A percentile compares a stretch with the other conserved stretches of the same genome.
phyloP scores from a whole-genome alignment of 2,113 vertebrate species.

The Pelodiscus sinensis region DNA sequence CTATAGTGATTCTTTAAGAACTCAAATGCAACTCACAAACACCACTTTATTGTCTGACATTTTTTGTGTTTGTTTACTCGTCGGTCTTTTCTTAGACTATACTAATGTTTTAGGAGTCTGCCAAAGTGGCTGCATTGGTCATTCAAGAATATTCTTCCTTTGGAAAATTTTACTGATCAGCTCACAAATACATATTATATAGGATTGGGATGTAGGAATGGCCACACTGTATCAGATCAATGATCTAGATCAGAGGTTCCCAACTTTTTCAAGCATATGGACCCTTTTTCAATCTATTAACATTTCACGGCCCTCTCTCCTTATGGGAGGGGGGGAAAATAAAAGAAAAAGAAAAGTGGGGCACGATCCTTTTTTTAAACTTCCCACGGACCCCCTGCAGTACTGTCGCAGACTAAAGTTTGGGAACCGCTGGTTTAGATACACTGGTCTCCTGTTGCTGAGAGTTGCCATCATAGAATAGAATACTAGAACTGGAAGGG shows the following conservation, averaged over 20 bases:
- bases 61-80: not conserved
- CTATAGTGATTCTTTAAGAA: conserved; percentile 1
- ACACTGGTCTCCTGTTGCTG: not conserved
- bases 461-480: not conserved
- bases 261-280: too few relatives aligned
- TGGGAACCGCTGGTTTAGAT: not conserved
- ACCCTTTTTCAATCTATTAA: too few relatives aligned
- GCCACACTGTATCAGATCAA: not conserved
- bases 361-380: too few relatives aligned
- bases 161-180: conserved; percentile 23
- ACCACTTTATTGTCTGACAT: conserved; percentile 12
- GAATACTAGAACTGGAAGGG: too few relatives aligned
- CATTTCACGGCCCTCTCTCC: too few relatives aligned
- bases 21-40: conserved; percentile 50
- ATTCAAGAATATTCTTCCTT: not conserved
- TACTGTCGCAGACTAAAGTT: too few relatives aligned
- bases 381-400: too few relatives aligned
- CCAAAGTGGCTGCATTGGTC: not conserved
- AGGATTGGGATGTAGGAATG: conserved; percentile 27
- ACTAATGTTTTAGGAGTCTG: not conserved
- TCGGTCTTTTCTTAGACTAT: not conserved
- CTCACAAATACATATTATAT: not conserved
- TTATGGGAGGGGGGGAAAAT: too few relatives aligned
- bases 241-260: not conserved
- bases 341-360: too few relatives aligned